Conservation (phyloP, 2,113 vertebrate genomes). For the Anarhynchus alexandrinus region DNA sequence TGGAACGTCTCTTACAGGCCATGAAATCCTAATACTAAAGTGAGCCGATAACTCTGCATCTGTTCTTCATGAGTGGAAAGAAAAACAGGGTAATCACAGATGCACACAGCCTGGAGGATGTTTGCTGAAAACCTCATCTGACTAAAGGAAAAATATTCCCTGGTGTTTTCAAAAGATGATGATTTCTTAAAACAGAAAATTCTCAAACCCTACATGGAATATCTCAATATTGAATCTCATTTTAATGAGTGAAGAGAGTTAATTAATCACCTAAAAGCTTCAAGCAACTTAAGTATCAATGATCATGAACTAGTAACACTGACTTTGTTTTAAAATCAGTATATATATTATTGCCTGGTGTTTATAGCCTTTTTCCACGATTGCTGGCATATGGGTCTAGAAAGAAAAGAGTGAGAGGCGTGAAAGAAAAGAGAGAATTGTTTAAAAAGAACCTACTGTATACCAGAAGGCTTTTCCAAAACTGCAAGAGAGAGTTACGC, state of each 20-base stretch:
- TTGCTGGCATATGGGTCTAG: background rate
- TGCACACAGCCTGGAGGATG: background rate
- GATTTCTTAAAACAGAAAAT: background rate
- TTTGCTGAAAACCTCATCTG: slow-evolving; percentile 2
- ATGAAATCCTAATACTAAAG: background rate
- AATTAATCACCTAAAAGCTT: background rate
- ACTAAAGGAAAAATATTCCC: background rate
- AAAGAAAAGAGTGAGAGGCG: background rate
- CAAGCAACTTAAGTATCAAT: background rate
- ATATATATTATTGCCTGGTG: background rate
- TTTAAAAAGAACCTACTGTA: background rate
- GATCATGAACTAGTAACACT: background rate
- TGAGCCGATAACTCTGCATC: background rate
- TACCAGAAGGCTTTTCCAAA: background rate
- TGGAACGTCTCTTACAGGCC: background rate
- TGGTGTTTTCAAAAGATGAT: background rate
- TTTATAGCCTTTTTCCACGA: background rate
- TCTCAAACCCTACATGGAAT: background rate
- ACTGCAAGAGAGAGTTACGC: background rate
- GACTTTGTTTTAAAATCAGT: background rate
- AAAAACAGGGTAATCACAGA: slow-evolving; percentile 8
- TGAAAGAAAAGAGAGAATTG: background rate
- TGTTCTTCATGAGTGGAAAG: background rate
- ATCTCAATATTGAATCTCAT: background rate
- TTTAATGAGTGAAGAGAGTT: background rate